These are phyloP conservation scores for Drosophila anomelani DNA, from an alignment of 2,888 invertebrate genomes.

Conservation along the genomic window DNA sequence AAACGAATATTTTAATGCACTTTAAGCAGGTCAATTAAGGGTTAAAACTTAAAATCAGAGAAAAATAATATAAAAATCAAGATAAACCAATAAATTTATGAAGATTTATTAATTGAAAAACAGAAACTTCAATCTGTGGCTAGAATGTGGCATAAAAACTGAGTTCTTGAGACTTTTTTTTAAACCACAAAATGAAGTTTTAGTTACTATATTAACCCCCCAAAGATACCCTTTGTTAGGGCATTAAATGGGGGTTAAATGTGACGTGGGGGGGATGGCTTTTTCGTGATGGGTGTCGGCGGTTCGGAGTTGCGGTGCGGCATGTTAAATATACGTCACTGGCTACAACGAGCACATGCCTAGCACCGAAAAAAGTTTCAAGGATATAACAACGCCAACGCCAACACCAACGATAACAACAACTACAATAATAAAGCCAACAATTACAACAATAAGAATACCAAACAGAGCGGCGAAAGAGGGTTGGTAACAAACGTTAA, in stretches of 20 bases:
- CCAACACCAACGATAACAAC: constrained; percentile 13
- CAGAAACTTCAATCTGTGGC: no score
- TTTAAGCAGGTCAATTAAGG: background rate
- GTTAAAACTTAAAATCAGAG: no score
- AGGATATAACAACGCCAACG: constrained; percentile 72
- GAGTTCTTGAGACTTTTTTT: background rate
- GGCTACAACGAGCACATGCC: constrained; percentile 74
- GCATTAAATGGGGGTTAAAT: background rate
- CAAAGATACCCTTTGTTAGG: background rate
- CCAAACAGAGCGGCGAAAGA: constrained; percentile 5
- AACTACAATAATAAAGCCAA: constrained; percentile 38
- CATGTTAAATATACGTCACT: constrained; percentile 78
- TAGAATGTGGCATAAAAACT: no score
- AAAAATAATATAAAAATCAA: no score
- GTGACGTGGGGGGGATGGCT: constrained; percentile 1
- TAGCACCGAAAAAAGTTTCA: constrained; percentile 67
- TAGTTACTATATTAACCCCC: no score
- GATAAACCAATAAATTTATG: no score
- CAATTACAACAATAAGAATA: constrained; percentile 12
- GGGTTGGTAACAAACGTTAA: constrained; percentile 53
- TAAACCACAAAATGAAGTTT: background rate
- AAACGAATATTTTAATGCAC: background rate
- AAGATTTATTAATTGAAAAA: no score
- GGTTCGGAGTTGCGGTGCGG: constrained; percentile 75
- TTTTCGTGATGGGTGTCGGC: constrained; percentile 40